Base-by-base conservation (phyloP, 2,888 invertebrate species). In the Lottia gigantea region DNA sequence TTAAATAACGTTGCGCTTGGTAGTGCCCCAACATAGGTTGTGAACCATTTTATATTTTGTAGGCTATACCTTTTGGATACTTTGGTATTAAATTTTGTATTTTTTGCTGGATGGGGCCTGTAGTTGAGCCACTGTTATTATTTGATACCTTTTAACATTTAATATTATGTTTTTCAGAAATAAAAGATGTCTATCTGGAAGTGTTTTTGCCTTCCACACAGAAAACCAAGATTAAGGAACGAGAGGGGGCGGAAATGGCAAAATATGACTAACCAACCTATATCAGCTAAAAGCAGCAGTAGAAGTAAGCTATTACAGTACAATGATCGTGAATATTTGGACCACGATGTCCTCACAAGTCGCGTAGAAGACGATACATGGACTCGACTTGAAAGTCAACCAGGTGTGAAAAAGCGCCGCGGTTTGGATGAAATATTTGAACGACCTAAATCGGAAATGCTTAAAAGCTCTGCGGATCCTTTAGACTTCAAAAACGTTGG, bases 361-460 rank as follows among this genome's bases (percentile, higher is more conserved):
- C 55, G 19, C 11, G 55, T 55, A 3, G 55, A 23, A 2, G 40
- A 40, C 11, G 55, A 55, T 55, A 55, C 19, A 12, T 55, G 55
- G 55, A 23, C 55, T 55, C 12, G 55, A 55, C n/a, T 55, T 3
- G n/a, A 55, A 55, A 55, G 23, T 23, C 55, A 55, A 23, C 55
- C 55, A 12, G 55, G 55, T 14, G 55, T 55, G 55, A 55, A 55
- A 55, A 55, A 55, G 19, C 55, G 55, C 11, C 19, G 23, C 19
- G 23, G 23, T 23, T 55, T 55, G 55, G 55, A 55, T 55, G 55
- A 55, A 55, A 55, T 55, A 12, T 55, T 55, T 19, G 55, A 55
- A 55, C n/a, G 55, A 23, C 55, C 55, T 23, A 55, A 55, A 55
- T 23, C 23, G 23, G 55, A 55, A 19, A 19, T 23, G 19, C 15